These are phyloP conservation scores for Cygnus atratus DNA, from an alignment of 2,113 vertebrate species.

Conservation along the genomic window DNA sequence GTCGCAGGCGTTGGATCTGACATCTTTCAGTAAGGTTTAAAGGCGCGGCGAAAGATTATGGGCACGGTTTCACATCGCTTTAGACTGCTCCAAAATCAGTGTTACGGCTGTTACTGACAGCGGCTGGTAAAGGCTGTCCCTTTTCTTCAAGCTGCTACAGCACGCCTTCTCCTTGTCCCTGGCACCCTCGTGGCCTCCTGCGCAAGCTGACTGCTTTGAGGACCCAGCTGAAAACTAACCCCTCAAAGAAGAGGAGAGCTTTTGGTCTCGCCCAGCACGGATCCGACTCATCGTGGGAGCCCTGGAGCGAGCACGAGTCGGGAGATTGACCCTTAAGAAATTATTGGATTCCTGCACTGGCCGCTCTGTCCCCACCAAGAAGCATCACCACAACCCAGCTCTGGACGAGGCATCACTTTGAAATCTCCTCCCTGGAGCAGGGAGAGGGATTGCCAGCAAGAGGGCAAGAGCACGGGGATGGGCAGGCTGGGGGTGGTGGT, in stretches of 20 bases:
- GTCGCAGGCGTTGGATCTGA: not conserved
- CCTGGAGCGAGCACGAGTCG: not conserved
- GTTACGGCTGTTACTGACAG: not conserved
- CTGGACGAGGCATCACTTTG: not conserved
- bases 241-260: not conserved
- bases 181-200: not conserved
- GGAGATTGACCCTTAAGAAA: not conserved
- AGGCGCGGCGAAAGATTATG: not conserved
- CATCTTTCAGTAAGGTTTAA: not conserved
- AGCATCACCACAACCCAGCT: not conserved
- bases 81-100: not conserved
- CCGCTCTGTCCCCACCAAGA: not conserved
- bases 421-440: not conserved
- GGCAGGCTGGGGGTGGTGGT: not conserved
- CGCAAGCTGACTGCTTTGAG: not conserved
- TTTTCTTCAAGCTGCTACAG: not conserved
- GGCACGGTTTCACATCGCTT: not conserved
- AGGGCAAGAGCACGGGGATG: not conserved
- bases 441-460: not conserved
- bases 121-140: not conserved
- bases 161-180: not conserved
- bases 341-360: not conserved
- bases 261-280: not conserved
- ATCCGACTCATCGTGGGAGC: not conserved
- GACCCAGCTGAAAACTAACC: not conserved